These are phyloP conservation scores for Tetraneura akinire DNA, from an alignment of 1,140 invertebrate genomes.

Conservation along the genomic window DNA sequence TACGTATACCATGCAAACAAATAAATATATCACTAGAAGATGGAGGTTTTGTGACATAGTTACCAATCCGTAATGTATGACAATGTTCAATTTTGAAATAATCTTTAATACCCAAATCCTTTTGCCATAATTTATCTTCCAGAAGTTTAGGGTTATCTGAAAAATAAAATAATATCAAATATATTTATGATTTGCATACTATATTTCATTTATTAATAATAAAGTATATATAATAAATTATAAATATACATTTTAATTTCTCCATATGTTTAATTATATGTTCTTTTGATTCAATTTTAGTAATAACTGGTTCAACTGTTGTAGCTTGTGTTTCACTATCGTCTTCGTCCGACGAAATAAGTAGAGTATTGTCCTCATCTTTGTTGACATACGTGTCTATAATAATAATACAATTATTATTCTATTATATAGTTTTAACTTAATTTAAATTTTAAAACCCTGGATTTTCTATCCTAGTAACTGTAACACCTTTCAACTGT, in stretches of 20 bases:
- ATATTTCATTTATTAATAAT: too few relatives aligned
- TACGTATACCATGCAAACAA: conserved; percentile 30
- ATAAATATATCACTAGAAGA: not conserved
- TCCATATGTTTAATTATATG: not conserved
- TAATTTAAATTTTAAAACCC: too few relatives aligned
- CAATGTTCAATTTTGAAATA: conserved; percentile 77
- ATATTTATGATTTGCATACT: not conserved
- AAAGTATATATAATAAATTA: not conserved
- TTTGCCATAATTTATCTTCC: conserved; percentile 56
- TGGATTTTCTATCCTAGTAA: too few relatives aligned
- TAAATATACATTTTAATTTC: conserved; percentile 1
- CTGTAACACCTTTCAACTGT: too few relatives aligned
- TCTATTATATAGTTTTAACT: too few relatives aligned
- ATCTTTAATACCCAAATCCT: conserved; percentile 71
- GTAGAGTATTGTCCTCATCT: too few relatives aligned
- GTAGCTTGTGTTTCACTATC: not conserved
- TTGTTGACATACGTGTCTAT: too few relatives aligned
- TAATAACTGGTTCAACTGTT: not conserved
- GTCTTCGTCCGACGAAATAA: not conserved
- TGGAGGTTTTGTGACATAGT: not conserved
- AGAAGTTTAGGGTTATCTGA: conserved; percentile 4
- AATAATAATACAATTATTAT: too few relatives aligned
- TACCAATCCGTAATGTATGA: conserved; percentile 61
- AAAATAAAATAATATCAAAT: not conserved
- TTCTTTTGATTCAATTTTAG: not conserved